Conservation (phyloP, 2,888 invertebrate species). For the Sicus ferrugineus region DNA sequence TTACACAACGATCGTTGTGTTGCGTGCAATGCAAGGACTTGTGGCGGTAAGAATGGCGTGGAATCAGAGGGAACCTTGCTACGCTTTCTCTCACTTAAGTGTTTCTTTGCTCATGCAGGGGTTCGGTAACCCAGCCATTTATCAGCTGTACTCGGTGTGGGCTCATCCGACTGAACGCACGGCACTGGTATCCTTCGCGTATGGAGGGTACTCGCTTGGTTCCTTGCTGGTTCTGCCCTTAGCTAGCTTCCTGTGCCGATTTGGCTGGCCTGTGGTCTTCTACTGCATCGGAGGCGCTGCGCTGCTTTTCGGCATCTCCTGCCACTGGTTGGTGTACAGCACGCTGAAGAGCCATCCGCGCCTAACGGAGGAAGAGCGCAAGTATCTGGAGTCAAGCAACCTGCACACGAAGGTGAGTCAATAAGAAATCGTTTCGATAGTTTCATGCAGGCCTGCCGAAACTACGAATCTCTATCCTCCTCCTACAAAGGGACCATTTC, state of each 20-base stretch:
- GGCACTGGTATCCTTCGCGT: constrained; percentile 62
- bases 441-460: too few species aligned
- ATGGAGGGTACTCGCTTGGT: constrained; percentile 65
- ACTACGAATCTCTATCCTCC: too few species aligned
- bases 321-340: constrained; percentile 65
- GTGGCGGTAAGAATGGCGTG: constrained; percentile 60
- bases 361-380: constrained; percentile 64
- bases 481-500: too few species aligned
- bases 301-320: constrained; percentile 52
- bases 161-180: constrained; percentile 63
- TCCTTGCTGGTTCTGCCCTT: constrained; percentile 67
- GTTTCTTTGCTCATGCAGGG: constrained; percentile 49
- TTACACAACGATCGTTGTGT: constrained; percentile 57
- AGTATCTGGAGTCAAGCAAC: constrained; percentile 49
- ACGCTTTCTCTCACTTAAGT: background rate
- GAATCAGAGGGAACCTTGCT: background rate
- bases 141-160: constrained; percentile 63
- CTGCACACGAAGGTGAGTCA: background rate
- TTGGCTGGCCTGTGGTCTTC: constrained; percentile 71
- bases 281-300: constrained; percentile 64
- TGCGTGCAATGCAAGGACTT: constrained; percentile 65
- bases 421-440: too few species aligned
- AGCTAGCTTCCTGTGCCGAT: constrained; percentile 68
- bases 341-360: constrained; percentile 68
- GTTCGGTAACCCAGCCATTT: constrained; percentile 58